Evolutionary conservation across 2,113 vertebrate species (phyloP).

Genomic region (Leptosomus discolor): DNA sequence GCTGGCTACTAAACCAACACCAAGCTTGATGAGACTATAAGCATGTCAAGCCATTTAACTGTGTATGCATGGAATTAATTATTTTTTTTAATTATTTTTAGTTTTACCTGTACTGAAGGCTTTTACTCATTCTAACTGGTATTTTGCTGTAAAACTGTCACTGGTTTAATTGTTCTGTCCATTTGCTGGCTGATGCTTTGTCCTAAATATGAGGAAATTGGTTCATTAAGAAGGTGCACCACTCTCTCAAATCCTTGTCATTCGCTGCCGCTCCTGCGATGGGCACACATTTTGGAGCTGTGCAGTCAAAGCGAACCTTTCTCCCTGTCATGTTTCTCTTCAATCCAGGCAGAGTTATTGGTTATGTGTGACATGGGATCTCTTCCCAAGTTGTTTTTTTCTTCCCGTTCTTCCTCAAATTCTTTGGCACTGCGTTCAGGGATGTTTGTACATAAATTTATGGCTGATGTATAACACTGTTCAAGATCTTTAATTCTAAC

Average conservation of each 20-base stretch:
- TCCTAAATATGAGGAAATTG: constrained; percentile 39
- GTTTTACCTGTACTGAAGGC: constrained; percentile 64
- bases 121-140: constrained; percentile 73
- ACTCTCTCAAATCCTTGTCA: background rate
- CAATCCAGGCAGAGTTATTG: background rate
- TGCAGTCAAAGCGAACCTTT: background rate
- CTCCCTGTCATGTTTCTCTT: background rate
- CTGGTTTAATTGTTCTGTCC: constrained; percentile 72
- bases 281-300: background rate
- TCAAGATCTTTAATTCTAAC: constrained; percentile 7
- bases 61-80: constrained; percentile 73
- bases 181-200: constrained; percentile 57
- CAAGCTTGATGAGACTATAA: constrained; percentile 60
- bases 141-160: constrained; percentile 76
- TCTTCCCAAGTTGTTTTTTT: background rate
- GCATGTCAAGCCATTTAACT: constrained; percentile 71
- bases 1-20: constrained; percentile 57
- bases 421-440: background rate
- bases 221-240: constrained; percentile 35
- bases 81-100: constrained; percentile 48
- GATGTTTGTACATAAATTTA: background rate
- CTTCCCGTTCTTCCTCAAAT: background rate
- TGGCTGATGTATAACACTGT: background rate
- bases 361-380: background rate
- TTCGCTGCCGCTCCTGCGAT: background rate